Evolutionary conservation across 1,140 invertebrate genomes (phyloP).

Genomic region (Zaprionus kolodkinae): DNA sequence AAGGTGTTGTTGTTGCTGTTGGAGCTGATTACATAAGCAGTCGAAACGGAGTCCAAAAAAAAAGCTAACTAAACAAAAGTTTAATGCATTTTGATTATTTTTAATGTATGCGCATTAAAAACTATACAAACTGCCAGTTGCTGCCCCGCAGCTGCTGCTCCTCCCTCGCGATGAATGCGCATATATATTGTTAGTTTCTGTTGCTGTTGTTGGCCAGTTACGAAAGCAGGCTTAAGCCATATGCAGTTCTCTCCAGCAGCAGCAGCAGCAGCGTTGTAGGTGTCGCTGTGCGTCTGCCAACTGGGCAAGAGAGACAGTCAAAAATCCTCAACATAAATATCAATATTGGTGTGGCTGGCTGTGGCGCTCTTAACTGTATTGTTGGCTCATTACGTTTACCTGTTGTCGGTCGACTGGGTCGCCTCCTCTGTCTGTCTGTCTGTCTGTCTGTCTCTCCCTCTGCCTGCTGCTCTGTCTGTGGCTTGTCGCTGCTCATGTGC

Average conservation of each 20-base stretch:
- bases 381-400: constrained; percentile 74
- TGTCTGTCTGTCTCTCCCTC: too few relatives aligned
- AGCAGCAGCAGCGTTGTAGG: constrained; percentile 59
- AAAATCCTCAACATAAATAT: constrained; percentile 73
- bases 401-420: constrained; percentile 37
- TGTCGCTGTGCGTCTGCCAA: constrained; percentile 55
- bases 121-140: neutral
- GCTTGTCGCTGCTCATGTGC: constrained; percentile 66
- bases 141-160: neutral
- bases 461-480: constrained; percentile 28
- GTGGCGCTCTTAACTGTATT: constrained; percentile 26
- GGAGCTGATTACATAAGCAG: constrained; percentile 40
- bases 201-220: constrained; percentile 48
- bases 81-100: constrained; percentile 79
- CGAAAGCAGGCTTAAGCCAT: constrained; percentile 56
- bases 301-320: too few relatives aligned
- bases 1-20: constrained; percentile 11
- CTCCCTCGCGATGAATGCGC: constrained; percentile 56
- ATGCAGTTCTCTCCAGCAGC: constrained; percentile 35
- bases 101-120: constrained; percentile 73
- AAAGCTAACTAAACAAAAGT: constrained; percentile 67
- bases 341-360: constrained; percentile 70
- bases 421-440: neutral
- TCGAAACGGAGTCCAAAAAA: constrained; percentile 4
- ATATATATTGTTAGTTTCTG: constrained; percentile 42